Evolutionary conservation across 1,140 invertebrate genomes (phyloP).

Genomic region (Batillaria attramentaria): DNA sequence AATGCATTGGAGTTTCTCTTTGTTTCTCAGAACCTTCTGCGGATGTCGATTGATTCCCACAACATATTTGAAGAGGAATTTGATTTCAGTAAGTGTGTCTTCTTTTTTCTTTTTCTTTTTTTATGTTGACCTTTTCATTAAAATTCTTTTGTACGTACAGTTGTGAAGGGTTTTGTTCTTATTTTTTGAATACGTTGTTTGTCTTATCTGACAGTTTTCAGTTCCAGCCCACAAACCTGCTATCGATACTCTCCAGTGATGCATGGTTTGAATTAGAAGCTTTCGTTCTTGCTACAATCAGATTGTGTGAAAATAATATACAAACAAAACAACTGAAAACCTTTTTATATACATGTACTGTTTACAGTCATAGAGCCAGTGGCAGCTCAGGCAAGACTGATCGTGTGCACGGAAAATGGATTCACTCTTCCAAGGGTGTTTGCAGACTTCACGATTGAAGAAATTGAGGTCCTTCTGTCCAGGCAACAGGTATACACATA

Average conservation of each 20-base stretch:
- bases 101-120: not conserved
- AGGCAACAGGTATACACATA: slow-evolving; percentile 78
- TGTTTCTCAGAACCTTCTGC: slow-evolving; percentile 76
- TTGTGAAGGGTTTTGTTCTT: too few species aligned
- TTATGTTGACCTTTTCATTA: too few species aligned
- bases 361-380: slow-evolving; percentile 76
- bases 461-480: slow-evolving; percentile 82
- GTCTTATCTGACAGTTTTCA: too few species aligned
- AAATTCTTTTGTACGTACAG: too few species aligned
- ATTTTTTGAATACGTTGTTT: too few species aligned
- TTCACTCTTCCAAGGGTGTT: slow-evolving; percentile 80
- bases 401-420: slow-evolving; percentile 82
- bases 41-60: slow-evolving; percentile 82
- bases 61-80: slow-evolving; percentile 82
- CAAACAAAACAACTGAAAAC: not conserved
- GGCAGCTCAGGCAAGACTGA: slow-evolving; percentile 85
- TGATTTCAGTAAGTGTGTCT: slow-evolving; percentile 82
- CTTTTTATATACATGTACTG: not conserved
- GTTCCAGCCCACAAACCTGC: too few species aligned
- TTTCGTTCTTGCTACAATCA: not conserved
- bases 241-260: too few species aligned
- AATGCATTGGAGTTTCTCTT: slow-evolving; percentile 67
- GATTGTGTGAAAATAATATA: not conserved
- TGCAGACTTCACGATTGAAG: slow-evolving; percentile 84
- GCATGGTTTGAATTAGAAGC: not conserved